These are phyloP conservation scores for Euura lappo DNA, from an alignment of 1,140 invertebrate genomes.

Conservation along the genomic window DNA sequence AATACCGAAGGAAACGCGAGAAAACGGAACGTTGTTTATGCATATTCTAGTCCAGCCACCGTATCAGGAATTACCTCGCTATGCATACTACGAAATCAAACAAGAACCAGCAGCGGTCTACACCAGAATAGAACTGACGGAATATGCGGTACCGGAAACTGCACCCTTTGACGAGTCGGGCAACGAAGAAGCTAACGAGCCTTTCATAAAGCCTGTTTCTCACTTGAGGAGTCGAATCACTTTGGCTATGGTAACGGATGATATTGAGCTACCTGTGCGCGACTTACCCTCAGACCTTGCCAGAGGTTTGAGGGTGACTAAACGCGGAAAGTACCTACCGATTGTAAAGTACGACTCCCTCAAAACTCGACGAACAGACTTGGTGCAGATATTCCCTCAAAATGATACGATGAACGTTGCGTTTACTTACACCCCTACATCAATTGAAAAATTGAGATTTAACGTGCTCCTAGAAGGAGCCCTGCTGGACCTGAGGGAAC, in stretches of 20 bases:
- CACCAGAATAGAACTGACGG: constrained; percentile 69
- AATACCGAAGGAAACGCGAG: constrained; percentile 72
- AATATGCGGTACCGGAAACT: constrained; percentile 74
- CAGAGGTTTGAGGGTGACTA: constrained; percentile 65
- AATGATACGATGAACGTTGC: constrained; percentile 66
- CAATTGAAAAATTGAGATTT: constrained; percentile 75
- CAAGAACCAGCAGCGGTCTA: constrained; percentile 62
- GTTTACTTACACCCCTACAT: constrained; percentile 68
- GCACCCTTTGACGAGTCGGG: constrained; percentile 77
- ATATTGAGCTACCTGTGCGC: constrained; percentile 64
- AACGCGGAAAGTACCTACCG: constrained; percentile 77
- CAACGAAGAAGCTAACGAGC: constrained; percentile 45
- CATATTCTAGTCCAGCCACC: constrained; percentile 64
- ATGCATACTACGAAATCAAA: constrained; percentile 50
- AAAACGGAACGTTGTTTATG: constrained; percentile 79
- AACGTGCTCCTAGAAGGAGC: constrained; percentile 82
- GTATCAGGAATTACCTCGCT: constrained; percentile 53
- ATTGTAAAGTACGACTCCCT: constrained; percentile 84
- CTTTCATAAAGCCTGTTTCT: constrained; percentile 50
- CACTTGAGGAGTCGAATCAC: constrained; percentile 70
- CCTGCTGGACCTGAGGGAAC: constrained; percentile 71
- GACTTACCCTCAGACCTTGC: constrained; percentile 69
- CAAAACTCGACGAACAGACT: constrained; percentile 76
- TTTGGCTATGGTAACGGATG: constrained; percentile 71
- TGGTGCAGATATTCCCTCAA: constrained; percentile 68